Base-by-base conservation (phyloP, 2,888 invertebrate species). In the Scrobipalpa atriplicella region DNA sequence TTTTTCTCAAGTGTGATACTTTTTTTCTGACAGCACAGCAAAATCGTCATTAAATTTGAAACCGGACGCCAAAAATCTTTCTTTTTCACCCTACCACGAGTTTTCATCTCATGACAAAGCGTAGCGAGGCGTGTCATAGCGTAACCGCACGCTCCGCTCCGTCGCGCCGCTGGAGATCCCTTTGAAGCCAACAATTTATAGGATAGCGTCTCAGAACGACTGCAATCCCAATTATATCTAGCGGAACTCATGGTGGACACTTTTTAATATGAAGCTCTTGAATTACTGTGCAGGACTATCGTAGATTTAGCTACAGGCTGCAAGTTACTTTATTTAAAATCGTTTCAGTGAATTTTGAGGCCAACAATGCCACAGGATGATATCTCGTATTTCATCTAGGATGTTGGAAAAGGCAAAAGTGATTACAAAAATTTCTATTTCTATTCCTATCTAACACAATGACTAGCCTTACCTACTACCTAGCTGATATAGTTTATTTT, bases 191-290 rank as follows among this genome's bases (percentile, higher is more conserved):
- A 41, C 39, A 21, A 61, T 39, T 41, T 61, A 61, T 41, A 41
- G 18, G 41, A 41, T 13, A 41, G 18, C 19, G 61, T 19, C 54
- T 29, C 54, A 56, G 21, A 19, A 21, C 54, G 21, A 11, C 21
- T 56, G 54, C 54, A 29, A 56, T 29, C 51, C 47, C 61, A 65
- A 61, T 65, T 65, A 47, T 51, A 61, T 60, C 51, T 47, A 60
- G 60, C 43, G 47, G 65, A 65, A 65, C 58, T 65, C 29, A 41
- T 56, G 43, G 54, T 19, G 13, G 54, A 19, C 54, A 56, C 21
- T 56, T 56, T 52, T 47, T 47, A n/a, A n/a, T 47, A 10, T 29
- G 3, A 56, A 21, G 54, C 54, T 11, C 13, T 56, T 56, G 54
- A 21, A 18, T 52, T 18, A 39, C 52, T 1, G 18, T 29, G 29